A percentile compares a stretch with the other conserved stretches of the same genome.
These are phyloP conservation scores for Heliocidaris erythrogramma DNA, from an alignment of 35 echinoderm and acorn worm genomes.

Conservation along the genomic window DNA sequence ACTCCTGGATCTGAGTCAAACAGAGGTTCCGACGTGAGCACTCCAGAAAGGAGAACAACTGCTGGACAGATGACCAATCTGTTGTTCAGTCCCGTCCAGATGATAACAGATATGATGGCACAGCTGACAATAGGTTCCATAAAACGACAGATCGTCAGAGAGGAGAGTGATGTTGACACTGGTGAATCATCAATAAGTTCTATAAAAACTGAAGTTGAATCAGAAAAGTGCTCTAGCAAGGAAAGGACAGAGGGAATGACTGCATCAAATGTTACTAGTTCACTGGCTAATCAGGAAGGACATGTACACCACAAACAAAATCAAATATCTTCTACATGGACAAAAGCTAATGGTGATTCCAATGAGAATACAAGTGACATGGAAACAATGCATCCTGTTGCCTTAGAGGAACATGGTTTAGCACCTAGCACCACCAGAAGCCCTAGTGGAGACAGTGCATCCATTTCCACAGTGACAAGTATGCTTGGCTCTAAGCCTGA, in stretches of 20 bases:
- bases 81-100: neutral
- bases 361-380: neutral
- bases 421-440: neutral
- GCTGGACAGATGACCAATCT: neutral
- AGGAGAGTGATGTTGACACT: neutral
- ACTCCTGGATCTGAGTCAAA: neutral
- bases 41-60: neutral
- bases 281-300: neutral
- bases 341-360: neutral
- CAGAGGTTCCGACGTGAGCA: neutral
- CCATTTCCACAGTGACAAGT: neutral
- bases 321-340: neutral
- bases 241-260: neutral
- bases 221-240: neutral
- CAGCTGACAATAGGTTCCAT: neutral
- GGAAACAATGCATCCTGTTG: neutral
- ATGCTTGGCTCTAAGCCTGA: neutral
- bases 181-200: neutral
- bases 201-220: neutral
- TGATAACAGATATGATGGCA: slow-evolving; percentile 1
- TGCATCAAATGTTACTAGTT: neutral
- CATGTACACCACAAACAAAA: neutral
- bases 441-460: neutral
- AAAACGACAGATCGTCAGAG: neutral
- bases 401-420: neutral